Evolutionary conservation across 2,797 vertebrate species (phyloP).

Genomic region (Naso thynnoides): DNA sequence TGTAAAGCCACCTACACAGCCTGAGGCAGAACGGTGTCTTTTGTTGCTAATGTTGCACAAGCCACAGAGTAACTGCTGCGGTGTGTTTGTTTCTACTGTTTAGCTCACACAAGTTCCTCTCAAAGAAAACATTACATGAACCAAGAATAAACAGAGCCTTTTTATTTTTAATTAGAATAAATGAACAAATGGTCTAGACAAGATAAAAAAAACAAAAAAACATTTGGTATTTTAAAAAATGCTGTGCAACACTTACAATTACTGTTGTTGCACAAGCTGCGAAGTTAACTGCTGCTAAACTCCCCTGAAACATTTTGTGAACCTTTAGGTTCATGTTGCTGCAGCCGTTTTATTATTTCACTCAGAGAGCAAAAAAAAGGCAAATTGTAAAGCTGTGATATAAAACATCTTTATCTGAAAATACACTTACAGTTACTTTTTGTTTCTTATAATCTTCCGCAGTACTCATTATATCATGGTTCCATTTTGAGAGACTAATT

Average conservation of each 20-base stretch:
- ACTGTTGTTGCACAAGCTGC: no score
- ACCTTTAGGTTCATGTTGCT: no score
- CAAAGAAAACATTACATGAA: neutral
- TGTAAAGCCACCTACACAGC: constrained; percentile 3
- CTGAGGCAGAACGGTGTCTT: constrained; percentile 30
- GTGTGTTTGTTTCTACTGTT: neutral
- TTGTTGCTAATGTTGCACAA: constrained; percentile 18
- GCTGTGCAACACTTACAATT: no score
- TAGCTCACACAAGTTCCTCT: neutral
- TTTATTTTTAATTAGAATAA: no score
- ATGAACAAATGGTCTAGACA: no score
- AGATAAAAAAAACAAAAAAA: no score
- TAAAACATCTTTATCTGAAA: neutral
- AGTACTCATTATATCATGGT: neutral
- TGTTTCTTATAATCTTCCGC: neutral
- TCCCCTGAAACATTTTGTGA: no score
- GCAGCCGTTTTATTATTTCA: no score
- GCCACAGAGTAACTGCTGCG: neutral
- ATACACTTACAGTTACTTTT: neutral
- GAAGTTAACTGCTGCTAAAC: no score
- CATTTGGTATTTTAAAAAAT: no score
- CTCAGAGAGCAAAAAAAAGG: no score
- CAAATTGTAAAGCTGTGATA: neutral
- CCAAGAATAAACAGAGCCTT: no score
- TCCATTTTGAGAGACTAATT: constrained; percentile 16